A percentile compares a stretch with the other conserved stretches of the same genome.
Conservation (phyloP, 1,140 invertebrate genomes). For the Penaeus vannamei region DNA sequence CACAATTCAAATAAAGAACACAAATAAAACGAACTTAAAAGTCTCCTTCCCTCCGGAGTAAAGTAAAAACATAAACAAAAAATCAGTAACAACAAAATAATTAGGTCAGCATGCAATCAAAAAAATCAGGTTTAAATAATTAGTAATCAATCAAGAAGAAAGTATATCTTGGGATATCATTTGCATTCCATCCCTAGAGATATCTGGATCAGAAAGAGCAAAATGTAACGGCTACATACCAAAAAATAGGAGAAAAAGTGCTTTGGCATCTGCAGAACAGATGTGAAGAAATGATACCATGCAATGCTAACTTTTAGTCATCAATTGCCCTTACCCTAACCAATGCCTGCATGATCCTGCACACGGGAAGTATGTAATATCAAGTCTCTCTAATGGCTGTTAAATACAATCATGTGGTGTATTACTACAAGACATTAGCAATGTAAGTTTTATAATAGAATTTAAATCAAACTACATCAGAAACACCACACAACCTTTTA, state of each 20-base stretch:
- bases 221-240: too few species aligned
- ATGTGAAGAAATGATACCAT: constrained; percentile 20
- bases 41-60: constrained; percentile 37
- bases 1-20: constrained; percentile 1
- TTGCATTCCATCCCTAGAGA: too few species aligned
- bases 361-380: constrained; percentile 16
- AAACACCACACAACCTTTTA: too few species aligned
- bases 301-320: constrained; percentile 27
- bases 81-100: neutral
- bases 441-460: too few species aligned
- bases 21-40: constrained; percentile 20
- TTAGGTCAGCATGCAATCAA: too few species aligned
- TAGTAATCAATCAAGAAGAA: too few species aligned
- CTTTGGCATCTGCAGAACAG: neutral
- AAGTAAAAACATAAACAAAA: constrained; percentile 23
- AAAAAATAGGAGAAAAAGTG: neutral
- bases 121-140: too few species aligned
- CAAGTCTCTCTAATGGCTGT: neutral
- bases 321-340: constrained; percentile 53
- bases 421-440: too few species aligned
- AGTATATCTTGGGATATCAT: too few species aligned
- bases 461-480: too few species aligned
- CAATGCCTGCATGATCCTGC: constrained; percentile 48
- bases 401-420: too few species aligned
- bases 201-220: too few species aligned